Evolutionary conservation across 2,797 vertebrate species (phyloP).

Genomic region (Siniperca undulata): DNA sequence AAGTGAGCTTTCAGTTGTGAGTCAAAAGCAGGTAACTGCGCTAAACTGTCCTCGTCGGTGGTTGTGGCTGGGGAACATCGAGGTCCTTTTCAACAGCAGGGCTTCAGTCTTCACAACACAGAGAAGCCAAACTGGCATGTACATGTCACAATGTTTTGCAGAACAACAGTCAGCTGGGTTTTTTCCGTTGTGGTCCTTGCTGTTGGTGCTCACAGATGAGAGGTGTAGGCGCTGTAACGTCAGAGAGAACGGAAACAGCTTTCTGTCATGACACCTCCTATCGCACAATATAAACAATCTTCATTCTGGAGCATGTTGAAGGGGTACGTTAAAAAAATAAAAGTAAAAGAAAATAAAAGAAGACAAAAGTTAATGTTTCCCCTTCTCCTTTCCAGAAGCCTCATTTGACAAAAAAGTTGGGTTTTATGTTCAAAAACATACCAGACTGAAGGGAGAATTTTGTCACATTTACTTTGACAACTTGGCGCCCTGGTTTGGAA

Average conservation of each 20-base stretch:
- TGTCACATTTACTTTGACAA: conserved; percentile 46
- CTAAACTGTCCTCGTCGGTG: conserved; percentile 1
- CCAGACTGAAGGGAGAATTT: conserved; percentile 30
- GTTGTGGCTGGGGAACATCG: background rate
- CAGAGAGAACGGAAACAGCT: conserved; percentile 34
- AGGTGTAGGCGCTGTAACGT: conserved; percentile 30
- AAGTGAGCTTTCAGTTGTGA: conserved; percentile 57
- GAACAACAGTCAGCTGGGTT: background rate
- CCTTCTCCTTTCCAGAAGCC: conserved; percentile 33
- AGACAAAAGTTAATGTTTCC: conserved; percentile 15
- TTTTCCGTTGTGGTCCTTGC: conserved; percentile 42
- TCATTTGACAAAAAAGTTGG: conserved; percentile 12
- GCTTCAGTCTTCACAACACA: conserved; percentile 35
- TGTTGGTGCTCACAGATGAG: conserved; percentile 14
- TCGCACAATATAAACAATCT: conserved; percentile 65
- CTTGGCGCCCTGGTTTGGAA: conserved; percentile 43
- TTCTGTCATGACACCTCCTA: conserved; percentile 38
- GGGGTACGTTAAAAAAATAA: conserved; percentile 1
- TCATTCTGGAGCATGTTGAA: conserved; percentile 46
- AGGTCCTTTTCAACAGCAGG: conserved; percentile 45
- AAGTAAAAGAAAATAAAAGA: background rate
- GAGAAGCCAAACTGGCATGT: background rate
- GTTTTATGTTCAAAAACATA: conserved; percentile 58
- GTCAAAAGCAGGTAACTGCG: conserved; percentile 30
- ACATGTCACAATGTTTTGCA: conserved; percentile 10